These are phyloP conservation scores for Oryctes rhinoceros DNA, from an alignment of 1,140 invertebrate species.

Conservation along the genomic window DNA sequence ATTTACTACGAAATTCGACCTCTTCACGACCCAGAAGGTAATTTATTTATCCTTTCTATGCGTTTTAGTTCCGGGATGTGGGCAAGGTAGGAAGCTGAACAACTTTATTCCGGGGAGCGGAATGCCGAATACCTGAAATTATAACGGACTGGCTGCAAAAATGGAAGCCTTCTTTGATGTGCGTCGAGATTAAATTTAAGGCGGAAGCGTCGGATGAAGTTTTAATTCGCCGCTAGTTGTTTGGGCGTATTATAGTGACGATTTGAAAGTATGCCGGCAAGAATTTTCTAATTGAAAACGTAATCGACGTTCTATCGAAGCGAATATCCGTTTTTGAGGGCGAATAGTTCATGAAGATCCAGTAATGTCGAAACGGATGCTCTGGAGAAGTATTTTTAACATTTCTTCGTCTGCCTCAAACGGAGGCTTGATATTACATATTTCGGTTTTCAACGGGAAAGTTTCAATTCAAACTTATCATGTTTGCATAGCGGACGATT, in stretches of 20 bases:
- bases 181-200: neutral
- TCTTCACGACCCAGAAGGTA: conserved; percentile 8
- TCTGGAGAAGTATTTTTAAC: too few species aligned
- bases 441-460: too few species aligned
- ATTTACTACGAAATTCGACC: conserved; percentile 5
- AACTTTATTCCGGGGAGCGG: neutral
- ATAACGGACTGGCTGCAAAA: neutral
- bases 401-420: too few species aligned
- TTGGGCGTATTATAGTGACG: neutral
- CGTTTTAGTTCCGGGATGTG: conserved; percentile 13
- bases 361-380: too few species aligned
- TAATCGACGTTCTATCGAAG: neutral
- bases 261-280: neutral
- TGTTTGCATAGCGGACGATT: too few species aligned
- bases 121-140: conserved; percentile 5
- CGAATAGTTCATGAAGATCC: too few species aligned
- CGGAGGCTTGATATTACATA: too few species aligned
- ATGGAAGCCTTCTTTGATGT: neutral
- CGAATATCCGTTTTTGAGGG: neutral
- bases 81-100: neutral
- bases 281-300: conserved; percentile 11
- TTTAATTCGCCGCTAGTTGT: neutral
- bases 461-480: too few species aligned
- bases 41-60: conserved; percentile 15
- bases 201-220: conserved; percentile 1